These are phyloP conservation scores for Mormyrus proboscirostris DNA, from an alignment of 2,797 vertebrate genomes.

Conservation along the genomic window DNA sequence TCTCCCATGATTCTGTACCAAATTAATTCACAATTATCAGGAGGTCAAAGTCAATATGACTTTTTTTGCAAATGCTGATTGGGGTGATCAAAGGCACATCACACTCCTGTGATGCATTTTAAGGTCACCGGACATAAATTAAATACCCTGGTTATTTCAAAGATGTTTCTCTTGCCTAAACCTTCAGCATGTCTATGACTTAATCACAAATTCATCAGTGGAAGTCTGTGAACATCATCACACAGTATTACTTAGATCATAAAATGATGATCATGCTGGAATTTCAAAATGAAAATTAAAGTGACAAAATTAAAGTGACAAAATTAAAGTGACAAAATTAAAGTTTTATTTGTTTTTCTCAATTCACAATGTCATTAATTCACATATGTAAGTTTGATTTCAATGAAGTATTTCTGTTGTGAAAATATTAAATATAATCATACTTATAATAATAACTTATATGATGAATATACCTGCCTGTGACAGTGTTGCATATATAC, in stretches of 20 bases:
- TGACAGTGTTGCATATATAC: neutral
- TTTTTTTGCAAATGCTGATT: neutral
- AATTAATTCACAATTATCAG: neutral
- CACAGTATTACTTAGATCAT: neutral
- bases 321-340: neutral
- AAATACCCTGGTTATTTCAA: neutral
- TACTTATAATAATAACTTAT: neutral
- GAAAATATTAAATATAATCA: neutral
- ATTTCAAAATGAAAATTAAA: neutral
- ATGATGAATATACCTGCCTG: neutral
- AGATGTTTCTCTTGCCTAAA: neutral
- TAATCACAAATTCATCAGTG: neutral
- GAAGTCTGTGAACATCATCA: neutral
- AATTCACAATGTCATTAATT: neutral
- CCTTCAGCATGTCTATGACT: neutral
- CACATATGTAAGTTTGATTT: neutral
- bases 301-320: neutral
- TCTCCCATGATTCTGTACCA: neutral
- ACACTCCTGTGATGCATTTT: neutral
- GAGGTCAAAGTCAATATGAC: neutral
- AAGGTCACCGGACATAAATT: neutral
- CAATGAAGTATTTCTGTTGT: neutral
- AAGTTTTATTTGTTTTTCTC: neutral
- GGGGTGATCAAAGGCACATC: neutral
- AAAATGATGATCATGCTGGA: neutral